Base-by-base conservation (phyloP, 2,888 invertebrate species). In the Caenorhabditis becei region DNA sequence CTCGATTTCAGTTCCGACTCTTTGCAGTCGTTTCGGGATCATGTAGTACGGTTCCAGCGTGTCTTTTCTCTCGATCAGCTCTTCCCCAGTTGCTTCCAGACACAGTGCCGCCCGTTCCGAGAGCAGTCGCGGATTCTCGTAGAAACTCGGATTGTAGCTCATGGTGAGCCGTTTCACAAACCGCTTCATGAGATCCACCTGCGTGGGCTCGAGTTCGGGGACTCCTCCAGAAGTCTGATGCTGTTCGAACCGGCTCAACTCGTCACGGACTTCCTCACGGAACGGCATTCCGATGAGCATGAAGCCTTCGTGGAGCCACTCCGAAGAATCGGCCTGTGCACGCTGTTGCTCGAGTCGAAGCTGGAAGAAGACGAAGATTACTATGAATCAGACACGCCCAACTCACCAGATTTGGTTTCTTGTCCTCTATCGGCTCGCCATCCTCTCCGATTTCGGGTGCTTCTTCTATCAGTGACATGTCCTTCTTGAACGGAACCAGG, bases 281-380 rank as follows among this genome's bases (percentile, higher is more conserved):
- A 74, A 75, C 11, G 84, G 82, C 0, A 82, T 75, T 16, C 65
- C 56, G 28, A 82, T 44, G 24, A 82, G 66, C 69, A 77, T 77
- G 66, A 84, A 82, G 23, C 84, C 84, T 20, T 84, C 84, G 20
- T 75, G 80, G 7, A 82, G 49, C 56, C 63, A 78, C 47, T 78
- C 78, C 10, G 74, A 84, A n/a, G 70, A 56, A 54, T 83, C 80
- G 1, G 65, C 75, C 53, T 72, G 69, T 28, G 72, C 66, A 20
- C 58, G 32, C 24, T 74, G 63, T 24, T 69, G 69, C 53, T 80
- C 56, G 1, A 63, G 53, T 8, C 56, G 59, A 18, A 61, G 37
- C 49, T 53, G n/a, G 41, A 78, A 49, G 24, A 35, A 35, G 5
- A 35, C 7, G 35, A 10, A 10, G 5, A 8, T 35, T 5, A 35